Evolutionary conservation across 2,113 vertebrate species (phyloP), one percentile per base, ranked within the genome.

Genomic region (Myotis lucifugus): DNA sequence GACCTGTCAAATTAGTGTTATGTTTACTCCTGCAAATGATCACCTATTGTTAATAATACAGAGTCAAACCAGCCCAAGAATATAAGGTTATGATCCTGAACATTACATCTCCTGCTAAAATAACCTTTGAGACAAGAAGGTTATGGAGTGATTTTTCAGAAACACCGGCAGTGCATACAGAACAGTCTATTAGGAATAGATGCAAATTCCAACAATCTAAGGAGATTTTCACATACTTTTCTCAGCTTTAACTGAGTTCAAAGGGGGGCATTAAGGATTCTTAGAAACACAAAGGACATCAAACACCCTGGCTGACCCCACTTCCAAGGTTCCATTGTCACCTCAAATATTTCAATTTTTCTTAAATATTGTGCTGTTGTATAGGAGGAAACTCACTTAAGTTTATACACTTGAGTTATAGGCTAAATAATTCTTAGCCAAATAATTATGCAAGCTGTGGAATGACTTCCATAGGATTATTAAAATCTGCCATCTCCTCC

Each of bases 301-400:
- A 93, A 87, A 69, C 1, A 14, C 14, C 2, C 52, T 48, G 37
- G 9, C 40, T 81, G 34, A 19, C 15, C 6, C 34, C 9, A 69
- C 5, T 3, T 54, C 48, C 27, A 10, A 64, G 18, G 15, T 66
- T 46, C n/a, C 25, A 5, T 7, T 5, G 5, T 54, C 8, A 84
- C 32, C 14, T 84, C 37, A 77, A 90, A 73, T 73, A 86, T 15
- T 93, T 88, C 29, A 18, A 0, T 88, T 84, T 77, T 92, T 85
- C 50, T 84, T 86, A 50, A 72, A 64, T 52, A 8, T 25, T 14
- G 3, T 78, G 34, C 14, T 78, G 15, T n/a, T 21, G 0, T 6
- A 32, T 85, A 23, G 50, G 67, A 77, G 19, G 54, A 42, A 17
- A 1, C 3, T 52, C 14, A 90, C 13, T 17, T 37, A 52, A 69